Percentiles rank a stretch among this genome's conserved stretches.
phyloP scores from a whole-genome alignment of 1,140 invertebrate species.

The Thaumatotibia leucotreta region DNA sequence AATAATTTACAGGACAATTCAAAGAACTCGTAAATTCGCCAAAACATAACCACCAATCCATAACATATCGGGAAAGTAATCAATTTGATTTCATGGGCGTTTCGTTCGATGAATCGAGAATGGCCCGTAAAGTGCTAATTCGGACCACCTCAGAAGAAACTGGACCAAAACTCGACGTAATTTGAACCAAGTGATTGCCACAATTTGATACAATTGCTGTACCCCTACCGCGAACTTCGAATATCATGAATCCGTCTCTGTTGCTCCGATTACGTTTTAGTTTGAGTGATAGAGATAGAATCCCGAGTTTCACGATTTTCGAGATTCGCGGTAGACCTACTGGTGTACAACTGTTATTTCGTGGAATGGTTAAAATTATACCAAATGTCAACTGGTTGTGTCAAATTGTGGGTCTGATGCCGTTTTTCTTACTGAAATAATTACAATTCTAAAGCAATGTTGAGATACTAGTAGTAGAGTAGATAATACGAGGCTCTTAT shows the following conservation, averaged over 20 bases:
- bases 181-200: not conserved
- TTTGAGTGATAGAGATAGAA: too few relatives aligned
- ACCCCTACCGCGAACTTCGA: not conserved
- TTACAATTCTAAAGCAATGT: not conserved
- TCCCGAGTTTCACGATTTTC: too few relatives aligned
- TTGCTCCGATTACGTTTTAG: too few relatives aligned
- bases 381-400: not conserved
- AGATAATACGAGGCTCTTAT: too few relatives aligned
- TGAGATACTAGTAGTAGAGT: too few relatives aligned
- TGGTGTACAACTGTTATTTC: too few relatives aligned
- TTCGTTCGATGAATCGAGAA: constrained; percentile 6
- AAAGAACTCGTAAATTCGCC: not conserved
- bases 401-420: not conserved
- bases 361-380: not conserved
- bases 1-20: too few relatives aligned
- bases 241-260: too few relatives aligned
- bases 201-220: constrained; percentile 5
- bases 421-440: not conserved
- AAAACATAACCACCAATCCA: constrained; percentile 2
- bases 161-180: constrained; percentile 1
- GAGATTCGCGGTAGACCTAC: too few relatives aligned
- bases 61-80: not conserved
- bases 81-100: constrained; percentile 7
- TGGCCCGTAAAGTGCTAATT: constrained; percentile 2
- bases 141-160: not conserved